Evolutionary conservation across 2,888 invertebrate genomes (phyloP).

Genomic region (Drosophila atroscutellata): DNA sequence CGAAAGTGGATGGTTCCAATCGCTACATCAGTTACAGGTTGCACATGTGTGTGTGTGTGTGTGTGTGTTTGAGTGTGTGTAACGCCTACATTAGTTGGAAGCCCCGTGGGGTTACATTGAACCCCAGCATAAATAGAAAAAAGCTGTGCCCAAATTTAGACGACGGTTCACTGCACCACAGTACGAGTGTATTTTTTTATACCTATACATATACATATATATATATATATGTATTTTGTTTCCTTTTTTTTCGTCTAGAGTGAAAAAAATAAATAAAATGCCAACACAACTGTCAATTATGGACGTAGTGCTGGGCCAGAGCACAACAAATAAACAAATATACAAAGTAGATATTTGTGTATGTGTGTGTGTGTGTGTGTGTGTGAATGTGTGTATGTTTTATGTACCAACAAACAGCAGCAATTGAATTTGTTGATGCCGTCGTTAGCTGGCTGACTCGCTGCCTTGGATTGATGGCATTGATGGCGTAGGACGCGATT

Average conservation of each 20-base stretch:
- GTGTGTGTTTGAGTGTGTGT: constrained; percentile 38
- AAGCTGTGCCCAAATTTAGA: constrained; percentile 75
- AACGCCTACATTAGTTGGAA: constrained; percentile 58
- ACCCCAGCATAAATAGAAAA: constrained; percentile 57
- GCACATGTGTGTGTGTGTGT: constrained; percentile 2
- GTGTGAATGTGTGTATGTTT: constrained; percentile 19
- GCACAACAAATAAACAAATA: constrained; percentile 44
- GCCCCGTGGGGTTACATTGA: constrained; percentile 72
- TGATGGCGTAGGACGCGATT: constrained; percentile 28
- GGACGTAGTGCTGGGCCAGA: constrained; percentile 55
- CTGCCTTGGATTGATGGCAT: constrained; percentile 64
- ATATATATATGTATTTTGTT: not conserved
- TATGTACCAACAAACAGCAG: constrained; percentile 60
- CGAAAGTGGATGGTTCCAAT: constrained; percentile 19
- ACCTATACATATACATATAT: not conserved
- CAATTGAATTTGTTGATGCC: constrained; percentile 72
- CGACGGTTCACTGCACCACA: constrained; percentile 66
- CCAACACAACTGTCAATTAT: constrained; percentile 76
- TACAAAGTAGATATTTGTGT: constrained; percentile 5
- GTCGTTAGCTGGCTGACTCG: constrained; percentile 28
- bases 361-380: constrained; percentile 6
- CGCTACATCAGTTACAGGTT: constrained; percentile 37
- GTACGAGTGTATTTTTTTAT: constrained; percentile 12
- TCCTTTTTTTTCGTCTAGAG: constrained; percentile 38
- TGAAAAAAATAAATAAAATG: constrained; percentile 58